Evolutionary conservation across 2,888 invertebrate genomes (phyloP).

Genomic region (Trichogramma evanescens): DNA sequence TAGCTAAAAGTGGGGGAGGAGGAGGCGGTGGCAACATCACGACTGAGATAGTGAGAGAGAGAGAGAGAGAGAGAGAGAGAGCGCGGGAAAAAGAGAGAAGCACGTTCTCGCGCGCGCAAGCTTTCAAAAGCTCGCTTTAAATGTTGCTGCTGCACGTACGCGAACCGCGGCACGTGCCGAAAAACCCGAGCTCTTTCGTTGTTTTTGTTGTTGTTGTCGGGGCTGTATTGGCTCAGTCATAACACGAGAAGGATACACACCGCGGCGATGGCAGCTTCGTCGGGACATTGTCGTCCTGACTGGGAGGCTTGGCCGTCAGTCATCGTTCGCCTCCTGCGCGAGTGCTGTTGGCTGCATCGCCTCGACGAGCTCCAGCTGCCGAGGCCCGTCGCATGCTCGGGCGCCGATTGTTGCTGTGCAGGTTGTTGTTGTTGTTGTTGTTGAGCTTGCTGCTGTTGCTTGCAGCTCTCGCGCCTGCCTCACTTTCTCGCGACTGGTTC

Average conservation of each 20-base stretch:
- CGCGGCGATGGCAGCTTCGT: constrained; percentile 37
- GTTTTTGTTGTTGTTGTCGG: no score
- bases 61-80: not conserved
- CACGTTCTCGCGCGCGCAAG: not conserved
- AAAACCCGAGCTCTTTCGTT: no score
- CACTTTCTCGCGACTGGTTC: no score
- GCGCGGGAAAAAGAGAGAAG: not conserved
- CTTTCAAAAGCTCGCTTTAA: not conserved
- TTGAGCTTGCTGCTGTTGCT: not conserved
- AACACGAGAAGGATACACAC: constrained; percentile 28
- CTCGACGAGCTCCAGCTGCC: constrained; percentile 9
- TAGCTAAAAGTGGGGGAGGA: not conserved
- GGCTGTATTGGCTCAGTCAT: not conserved
- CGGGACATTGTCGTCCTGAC: constrained; percentile 30
- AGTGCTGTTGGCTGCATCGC: constrained; percentile 14
- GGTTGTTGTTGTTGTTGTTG: not conserved
- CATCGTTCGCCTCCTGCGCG: constrained; percentile 31
- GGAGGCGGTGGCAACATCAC: not conserved
- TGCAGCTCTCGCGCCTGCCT: not conserved
- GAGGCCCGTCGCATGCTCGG: constrained; percentile 9
- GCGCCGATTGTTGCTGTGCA: not conserved
- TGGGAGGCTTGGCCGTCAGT: constrained; percentile 31
- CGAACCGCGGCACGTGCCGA: not conserved
- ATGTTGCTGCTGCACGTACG: not conserved
- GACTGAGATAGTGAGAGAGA: not conserved